These are phyloP conservation scores for Lethocerus indicus DNA, from an alignment of 1,140 invertebrate species.

Conservation along the genomic window DNA sequence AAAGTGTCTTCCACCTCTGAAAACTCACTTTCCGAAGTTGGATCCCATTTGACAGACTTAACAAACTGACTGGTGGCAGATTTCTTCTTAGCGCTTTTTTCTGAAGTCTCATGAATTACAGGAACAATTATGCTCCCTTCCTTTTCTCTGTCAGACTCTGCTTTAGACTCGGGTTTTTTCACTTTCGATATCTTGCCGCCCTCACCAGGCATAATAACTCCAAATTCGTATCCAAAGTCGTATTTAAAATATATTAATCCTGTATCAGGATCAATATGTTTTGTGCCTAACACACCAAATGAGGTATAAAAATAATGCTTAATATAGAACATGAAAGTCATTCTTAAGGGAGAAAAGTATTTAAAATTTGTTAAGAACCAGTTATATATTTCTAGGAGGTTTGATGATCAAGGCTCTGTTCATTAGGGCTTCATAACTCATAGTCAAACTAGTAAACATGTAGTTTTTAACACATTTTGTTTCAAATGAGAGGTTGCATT, in stretches of 20 bases:
- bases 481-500: no score
- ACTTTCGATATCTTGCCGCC: constrained; percentile 19
- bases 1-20: no score
- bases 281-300: no score
- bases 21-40: constrained; percentile 40
- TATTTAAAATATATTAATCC: constrained; percentile 69
- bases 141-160: constrained; percentile 23
- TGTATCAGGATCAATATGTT: constrained; percentile 56
- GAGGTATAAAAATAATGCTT: no score
- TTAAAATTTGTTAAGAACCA: no score
- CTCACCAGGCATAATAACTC: constrained; percentile 50
- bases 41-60: constrained; percentile 43
- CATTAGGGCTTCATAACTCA: no score
- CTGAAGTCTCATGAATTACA: constrained; percentile 36
- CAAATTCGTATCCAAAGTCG: constrained; percentile 67
- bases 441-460: no score
- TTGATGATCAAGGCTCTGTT: no score
- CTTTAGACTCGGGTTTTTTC: background rate
- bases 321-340: no score
- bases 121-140: constrained; percentile 38
- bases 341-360: constrained; percentile 1
- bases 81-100: constrained; percentile 18
- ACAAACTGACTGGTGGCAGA: no score
- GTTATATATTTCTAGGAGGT: no score
- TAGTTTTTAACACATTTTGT: no score